These are phyloP conservation scores for Epinephelus malabaricus DNA, from an alignment of 2,797 vertebrate species.

Conservation along the genomic window DNA sequence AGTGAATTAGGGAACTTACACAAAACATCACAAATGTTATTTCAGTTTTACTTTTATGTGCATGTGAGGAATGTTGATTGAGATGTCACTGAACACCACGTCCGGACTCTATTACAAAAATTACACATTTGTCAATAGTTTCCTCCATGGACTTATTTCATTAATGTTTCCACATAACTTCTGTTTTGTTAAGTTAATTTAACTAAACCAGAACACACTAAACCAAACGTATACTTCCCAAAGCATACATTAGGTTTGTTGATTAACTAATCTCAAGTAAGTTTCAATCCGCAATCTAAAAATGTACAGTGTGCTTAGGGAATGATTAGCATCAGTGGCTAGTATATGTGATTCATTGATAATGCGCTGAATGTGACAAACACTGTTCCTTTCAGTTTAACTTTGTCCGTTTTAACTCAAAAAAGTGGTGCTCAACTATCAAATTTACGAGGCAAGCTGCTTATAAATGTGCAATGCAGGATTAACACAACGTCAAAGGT, in stretches of 20 bases:
- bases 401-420: background rate
- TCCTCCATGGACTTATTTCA: background rate
- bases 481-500: background rate
- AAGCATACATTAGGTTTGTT: too few species aligned
- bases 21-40: background rate
- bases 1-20: slow-evolving; percentile 15
- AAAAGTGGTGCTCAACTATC: too few species aligned
- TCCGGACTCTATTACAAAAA: background rate
- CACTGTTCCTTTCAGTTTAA: background rate
- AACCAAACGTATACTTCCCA: too few species aligned
- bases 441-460: background rate
- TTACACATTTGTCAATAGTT: background rate
- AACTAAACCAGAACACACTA: too few species aligned
- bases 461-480: background rate
- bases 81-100: background rate
- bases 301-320: too few species aligned
- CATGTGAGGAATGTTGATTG: background rate
- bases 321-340: background rate
- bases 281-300: too few species aligned
- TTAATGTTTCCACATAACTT: too few species aligned
- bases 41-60: slow-evolving; percentile 7
- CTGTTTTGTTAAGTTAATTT: too few species aligned
- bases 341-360: background rate
- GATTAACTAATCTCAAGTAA: too few species aligned
- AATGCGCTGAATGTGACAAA: background rate